phyloP scores from a whole-genome alignment of 2,113 vertebrate genomes.

The Lophura nycthemera region DNA sequence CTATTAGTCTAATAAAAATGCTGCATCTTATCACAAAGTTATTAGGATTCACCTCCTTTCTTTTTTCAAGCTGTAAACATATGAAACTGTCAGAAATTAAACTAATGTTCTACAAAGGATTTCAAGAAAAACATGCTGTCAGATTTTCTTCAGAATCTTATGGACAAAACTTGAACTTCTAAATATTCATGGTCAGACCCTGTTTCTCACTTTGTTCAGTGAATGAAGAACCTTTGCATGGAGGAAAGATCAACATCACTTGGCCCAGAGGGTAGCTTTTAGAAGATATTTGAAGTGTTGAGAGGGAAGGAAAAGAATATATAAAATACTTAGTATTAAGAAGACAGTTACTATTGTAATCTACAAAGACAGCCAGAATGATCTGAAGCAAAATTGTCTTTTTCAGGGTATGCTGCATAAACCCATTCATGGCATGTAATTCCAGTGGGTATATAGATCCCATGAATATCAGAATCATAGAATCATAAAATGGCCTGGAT shows the following conservation, averaged over 20 bases:
- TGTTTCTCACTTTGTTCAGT: background rate
- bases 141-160: conserved; percentile 14
- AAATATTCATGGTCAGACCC: conserved; percentile 15
- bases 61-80: background rate
- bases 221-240: background rate
- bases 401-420: background rate
- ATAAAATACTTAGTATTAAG: background rate
- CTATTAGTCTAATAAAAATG: background rate
- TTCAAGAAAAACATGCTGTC: background rate
- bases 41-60: background rate
- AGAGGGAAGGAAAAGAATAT: background rate
- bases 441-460: background rate
- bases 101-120: background rate
- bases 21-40: background rate
- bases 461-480: no score
- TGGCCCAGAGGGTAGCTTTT: background rate
- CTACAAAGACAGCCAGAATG: conserved; percentile 14
- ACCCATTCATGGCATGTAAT: background rate
- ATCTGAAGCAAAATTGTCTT: background rate
- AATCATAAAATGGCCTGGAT: no score
- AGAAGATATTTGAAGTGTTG: background rate
- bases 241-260: conserved; percentile 5
- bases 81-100: conserved; percentile 9
- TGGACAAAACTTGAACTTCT: conserved; percentile 15
- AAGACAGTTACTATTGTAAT: background rate